phyloP scores from a whole-genome alignment of 2,888 invertebrate species.

The Noctua fimbriata region DNA sequence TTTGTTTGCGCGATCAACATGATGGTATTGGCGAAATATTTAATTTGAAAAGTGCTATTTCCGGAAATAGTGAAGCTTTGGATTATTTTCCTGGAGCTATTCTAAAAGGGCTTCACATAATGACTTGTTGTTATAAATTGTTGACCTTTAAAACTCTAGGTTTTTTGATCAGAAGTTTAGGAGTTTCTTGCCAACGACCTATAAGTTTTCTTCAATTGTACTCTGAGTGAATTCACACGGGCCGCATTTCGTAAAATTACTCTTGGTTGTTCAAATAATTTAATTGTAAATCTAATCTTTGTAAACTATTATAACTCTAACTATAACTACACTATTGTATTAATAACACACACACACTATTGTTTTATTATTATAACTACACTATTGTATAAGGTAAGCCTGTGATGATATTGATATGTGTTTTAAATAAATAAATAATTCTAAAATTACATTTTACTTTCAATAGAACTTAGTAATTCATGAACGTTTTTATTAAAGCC shows the following conservation, averaged over 20 bases:
- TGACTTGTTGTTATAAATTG: background rate
- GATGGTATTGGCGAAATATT: constrained; percentile 7
- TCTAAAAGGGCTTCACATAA: background rate
- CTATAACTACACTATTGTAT: no score
- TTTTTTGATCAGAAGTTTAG: background rate
- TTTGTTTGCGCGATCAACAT: constrained; percentile 33
- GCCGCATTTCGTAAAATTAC: no score
- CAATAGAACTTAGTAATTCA: background rate
- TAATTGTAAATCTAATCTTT: no score
- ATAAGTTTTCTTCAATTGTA: background rate
- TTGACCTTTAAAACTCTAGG: background rate
- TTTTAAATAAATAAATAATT: no score
- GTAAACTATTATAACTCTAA: no score
- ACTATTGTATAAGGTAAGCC: no score
- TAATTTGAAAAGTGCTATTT: constrained; percentile 16
- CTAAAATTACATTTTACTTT: background rate
- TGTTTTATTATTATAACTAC: no score
- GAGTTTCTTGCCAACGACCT: background rate
- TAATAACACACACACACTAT: no score
- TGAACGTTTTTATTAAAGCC: background rate
- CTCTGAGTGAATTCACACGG: no score
- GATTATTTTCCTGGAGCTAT: background rate
- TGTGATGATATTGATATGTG: no score
- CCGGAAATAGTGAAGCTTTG: background rate
- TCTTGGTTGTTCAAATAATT: no score